These are phyloP conservation scores for Acanthurus tractus DNA, from an alignment of 2,797 vertebrate genomes.

Conservation along the genomic window DNA sequence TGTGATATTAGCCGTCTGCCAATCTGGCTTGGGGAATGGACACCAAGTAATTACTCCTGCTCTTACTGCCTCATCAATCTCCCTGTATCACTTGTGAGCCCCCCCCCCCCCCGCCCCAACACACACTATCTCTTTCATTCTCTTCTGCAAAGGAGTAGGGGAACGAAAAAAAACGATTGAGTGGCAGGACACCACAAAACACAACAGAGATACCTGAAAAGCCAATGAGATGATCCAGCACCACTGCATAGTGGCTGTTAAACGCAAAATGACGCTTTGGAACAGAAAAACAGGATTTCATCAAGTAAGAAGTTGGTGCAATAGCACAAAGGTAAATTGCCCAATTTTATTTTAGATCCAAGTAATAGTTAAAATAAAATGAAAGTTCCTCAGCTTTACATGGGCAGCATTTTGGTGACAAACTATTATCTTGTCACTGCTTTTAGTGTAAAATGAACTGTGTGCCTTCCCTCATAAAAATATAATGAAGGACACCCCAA, in stretches of 20 bases:
- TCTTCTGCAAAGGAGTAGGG: constrained; percentile 68
- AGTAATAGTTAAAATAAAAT: constrained; percentile 16
- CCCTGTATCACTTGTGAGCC: constrained; percentile 83
- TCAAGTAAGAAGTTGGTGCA: constrained; percentile 1
- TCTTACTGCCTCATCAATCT: constrained; percentile 92
- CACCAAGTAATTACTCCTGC: constrained; percentile 90
- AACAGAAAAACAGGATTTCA: constrained; percentile 14
- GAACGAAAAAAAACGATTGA: constrained; percentile 58
- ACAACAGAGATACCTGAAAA: constrained; percentile 60
- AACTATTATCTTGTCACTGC: constrained; percentile 37
- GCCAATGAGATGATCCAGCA: constrained; percentile 53
- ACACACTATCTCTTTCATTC: constrained; percentile 78
- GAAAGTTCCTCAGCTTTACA: constrained; percentile 16
- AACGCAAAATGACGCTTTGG: constrained; percentile 13
- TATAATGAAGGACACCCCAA: constrained; percentile 66
- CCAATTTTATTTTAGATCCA: constrained; percentile 16
- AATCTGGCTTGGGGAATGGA: constrained; percentile 89
- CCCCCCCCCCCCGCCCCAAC: constrained; percentile 40
- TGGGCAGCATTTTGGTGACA: constrained; percentile 5
- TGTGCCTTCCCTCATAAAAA: constrained; percentile 71
- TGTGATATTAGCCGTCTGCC: constrained; percentile 91
- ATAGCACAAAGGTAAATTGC: constrained; percentile 8
- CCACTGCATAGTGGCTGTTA: constrained; percentile 11
- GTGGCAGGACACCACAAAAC: constrained; percentile 79
- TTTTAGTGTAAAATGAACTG: constrained; percentile 55